Base-by-base conservation (phyloP, 2,113 vertebrate genomes). In the Lucifuga dentata region DNA sequence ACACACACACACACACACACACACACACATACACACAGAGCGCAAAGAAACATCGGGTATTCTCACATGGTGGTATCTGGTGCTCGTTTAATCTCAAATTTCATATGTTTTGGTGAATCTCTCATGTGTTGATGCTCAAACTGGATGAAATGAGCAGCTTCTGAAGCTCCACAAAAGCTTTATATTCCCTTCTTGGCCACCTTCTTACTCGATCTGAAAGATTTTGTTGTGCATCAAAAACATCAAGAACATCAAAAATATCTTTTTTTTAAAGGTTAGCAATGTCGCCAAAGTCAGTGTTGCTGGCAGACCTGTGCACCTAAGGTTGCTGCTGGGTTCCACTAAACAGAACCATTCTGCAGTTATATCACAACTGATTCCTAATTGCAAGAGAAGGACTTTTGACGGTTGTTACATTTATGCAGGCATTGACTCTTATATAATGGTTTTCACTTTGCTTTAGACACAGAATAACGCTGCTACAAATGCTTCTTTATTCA, bases 71-170 rank as follows among this genome's bases (percentile, higher is more conserved):
- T 8, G 10, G 48, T 23, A 38, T 40, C 50, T 76, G 52, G 17
- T n/a, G 39, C 59, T 32, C 39, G 68, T 78, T 70, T 71, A 26
- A 74, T 80, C 64, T 57, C 55, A 60, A 39, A 55, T 71, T 74
- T 69, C 52, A 65, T 68, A 59, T 67, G 71, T 77, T 81, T 59
- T 0, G 13, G 65, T 13, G 15, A 75, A 61, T 59, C 62, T 41
- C 51, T 13, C 10, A 5, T 32, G 35, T 73, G 57, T 49, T 13
- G 13, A 12, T 36, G 50, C 11, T 32, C 9, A 20, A 52, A 55
- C 11, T 56, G 50, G 2, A 21, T 49, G 32, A 66, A 73, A 59
- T 49, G 17, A 68, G 20, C 7, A 32, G 56, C 40, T 57, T 72
- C 68, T 82, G 48, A 72, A 64, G 69, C 41, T 17, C 21, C 13